phyloP scores from a whole-genome alignment of 2,113 vertebrate species.

The Ailuropoda melanoleuca region DNA sequence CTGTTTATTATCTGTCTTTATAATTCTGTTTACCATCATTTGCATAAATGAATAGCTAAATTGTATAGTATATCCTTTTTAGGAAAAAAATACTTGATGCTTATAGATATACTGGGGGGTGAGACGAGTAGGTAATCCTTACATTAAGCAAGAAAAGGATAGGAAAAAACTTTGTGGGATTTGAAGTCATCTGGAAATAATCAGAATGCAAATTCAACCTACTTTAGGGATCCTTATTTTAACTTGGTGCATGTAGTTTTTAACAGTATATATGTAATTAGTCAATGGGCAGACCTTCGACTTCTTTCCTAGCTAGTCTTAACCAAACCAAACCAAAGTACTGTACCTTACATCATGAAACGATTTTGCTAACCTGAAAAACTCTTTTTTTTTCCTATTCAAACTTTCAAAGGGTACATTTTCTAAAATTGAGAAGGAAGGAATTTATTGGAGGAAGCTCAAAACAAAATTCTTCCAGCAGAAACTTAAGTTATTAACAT shows the following conservation, averaged over 20 bases:
- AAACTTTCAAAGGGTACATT: slow-evolving; percentile 28
- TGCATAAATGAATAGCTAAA: slow-evolving; percentile 80
- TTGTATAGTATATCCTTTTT: slow-evolving; percentile 78
- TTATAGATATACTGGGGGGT: slow-evolving; percentile 36
- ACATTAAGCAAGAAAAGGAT: not conserved
- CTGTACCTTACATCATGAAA: not conserved
- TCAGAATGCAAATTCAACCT: not conserved
- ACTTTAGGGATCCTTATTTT: slow-evolving; percentile 28
- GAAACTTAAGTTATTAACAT: slow-evolving; percentile 35
- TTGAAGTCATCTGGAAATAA: slow-evolving; percentile 41
- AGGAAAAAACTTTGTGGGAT: not conserved
- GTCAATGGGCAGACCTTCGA: not conserved
- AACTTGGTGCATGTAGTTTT: slow-evolving; percentile 38
- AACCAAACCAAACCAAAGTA: not conserved
- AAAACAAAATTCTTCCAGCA: slow-evolving; percentile 30
- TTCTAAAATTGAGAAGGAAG: not conserved
- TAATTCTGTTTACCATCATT: slow-evolving; percentile 79
- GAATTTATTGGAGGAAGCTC: not conserved
- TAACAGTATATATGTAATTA: slow-evolving; percentile 44
- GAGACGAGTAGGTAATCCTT: slow-evolving; percentile 45
- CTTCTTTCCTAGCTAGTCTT: slow-evolving; percentile 23
- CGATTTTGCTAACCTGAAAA: slow-evolving; percentile 46
- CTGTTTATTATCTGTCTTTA: slow-evolving; percentile 82
- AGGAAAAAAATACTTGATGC: slow-evolving; percentile 44
- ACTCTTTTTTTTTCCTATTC: not conserved